phyloP scores from a whole-genome alignment of 1,140 invertebrate species.

The Drosophila sp. region DNA sequence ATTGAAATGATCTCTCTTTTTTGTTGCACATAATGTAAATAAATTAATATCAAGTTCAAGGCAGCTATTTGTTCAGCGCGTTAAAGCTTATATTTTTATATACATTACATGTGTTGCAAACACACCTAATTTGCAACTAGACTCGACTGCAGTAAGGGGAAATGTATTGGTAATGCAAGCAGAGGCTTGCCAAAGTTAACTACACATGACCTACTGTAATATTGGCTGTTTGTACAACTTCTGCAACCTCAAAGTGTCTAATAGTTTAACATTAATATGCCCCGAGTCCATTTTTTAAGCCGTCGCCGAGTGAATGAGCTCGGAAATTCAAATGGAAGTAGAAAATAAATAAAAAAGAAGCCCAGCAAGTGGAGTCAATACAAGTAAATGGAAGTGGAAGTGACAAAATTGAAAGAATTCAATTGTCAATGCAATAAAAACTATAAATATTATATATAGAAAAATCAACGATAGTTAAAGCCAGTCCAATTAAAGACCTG shows the following conservation, averaged over 20 bases:
- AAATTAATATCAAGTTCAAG: too few relatives aligned
- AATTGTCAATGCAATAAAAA: slow-evolving; percentile 17
- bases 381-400: slow-evolving; percentile 7
- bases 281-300: slow-evolving; percentile 43
- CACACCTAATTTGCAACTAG: background rate
- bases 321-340: slow-evolving; percentile 5
- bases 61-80: too few relatives aligned
- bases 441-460: slow-evolving; percentile 11
- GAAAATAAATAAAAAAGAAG: slow-evolving; percentile 50
- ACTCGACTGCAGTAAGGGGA: background rate
- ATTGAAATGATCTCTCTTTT: too few relatives aligned
- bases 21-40: too few relatives aligned
- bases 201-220: slow-evolving; percentile 49
- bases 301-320: slow-evolving; percentile 45
- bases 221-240: slow-evolving; percentile 49
- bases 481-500: slow-evolving; percentile 33
- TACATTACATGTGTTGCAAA: background rate
- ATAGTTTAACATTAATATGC: slow-evolving; percentile 26
- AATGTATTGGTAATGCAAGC: slow-evolving; percentile 2
- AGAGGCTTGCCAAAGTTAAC: slow-evolving; percentile 18
- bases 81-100: too few relatives aligned
- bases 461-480: slow-evolving; percentile 6
- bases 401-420: slow-evolving; percentile 12
- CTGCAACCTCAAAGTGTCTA: slow-evolving; percentile 54
- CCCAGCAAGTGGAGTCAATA: slow-evolving; percentile 25